These are phyloP conservation scores for Parazoanthus swiftii DNA, from an alignment of 92 coral and sea anemone genomes.

Conservation along the genomic window DNA sequence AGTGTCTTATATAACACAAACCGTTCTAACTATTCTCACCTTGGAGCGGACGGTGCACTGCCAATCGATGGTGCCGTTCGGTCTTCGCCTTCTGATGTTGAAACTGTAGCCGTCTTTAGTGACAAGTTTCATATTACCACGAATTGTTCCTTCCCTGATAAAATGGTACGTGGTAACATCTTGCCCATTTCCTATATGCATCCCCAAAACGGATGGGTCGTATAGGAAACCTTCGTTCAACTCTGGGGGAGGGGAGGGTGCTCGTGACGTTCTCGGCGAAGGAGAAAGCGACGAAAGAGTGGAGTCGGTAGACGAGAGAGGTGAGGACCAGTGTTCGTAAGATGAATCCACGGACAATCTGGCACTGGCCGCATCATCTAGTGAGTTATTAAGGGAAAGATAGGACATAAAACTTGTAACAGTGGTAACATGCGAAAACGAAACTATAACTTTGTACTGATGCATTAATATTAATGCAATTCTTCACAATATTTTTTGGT, in stretches of 20 bases:
- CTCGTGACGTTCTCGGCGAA: background rate
- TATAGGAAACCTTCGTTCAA: background rate
- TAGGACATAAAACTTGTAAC: background rate
- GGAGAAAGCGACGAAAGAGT: background rate
- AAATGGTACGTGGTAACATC: background rate
- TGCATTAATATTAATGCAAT: too few species aligned
- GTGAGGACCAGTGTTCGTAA: background rate
- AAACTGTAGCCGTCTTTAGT: background rate
- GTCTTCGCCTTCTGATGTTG: background rate
- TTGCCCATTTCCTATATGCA: background rate
- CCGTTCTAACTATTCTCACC: too few species aligned
- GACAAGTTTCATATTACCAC: background rate
- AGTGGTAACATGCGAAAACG: background rate
- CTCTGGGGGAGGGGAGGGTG: background rate
- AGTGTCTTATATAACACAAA: too few species aligned
- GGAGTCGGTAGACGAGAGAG: background rate
- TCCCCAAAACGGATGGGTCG: background rate
- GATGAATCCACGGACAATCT: background rate
- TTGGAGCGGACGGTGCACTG: conserved; percentile 1
- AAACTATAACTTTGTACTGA: too few species aligned
- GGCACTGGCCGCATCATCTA: background rate
- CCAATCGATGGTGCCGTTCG: background rate
- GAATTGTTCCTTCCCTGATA: background rate
- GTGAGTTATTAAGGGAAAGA: background rate
- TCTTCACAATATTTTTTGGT: too few species aligned